phyloP scores from a whole-genome alignment of 2,797 vertebrate genomes.

The Danio choprae region DNA sequence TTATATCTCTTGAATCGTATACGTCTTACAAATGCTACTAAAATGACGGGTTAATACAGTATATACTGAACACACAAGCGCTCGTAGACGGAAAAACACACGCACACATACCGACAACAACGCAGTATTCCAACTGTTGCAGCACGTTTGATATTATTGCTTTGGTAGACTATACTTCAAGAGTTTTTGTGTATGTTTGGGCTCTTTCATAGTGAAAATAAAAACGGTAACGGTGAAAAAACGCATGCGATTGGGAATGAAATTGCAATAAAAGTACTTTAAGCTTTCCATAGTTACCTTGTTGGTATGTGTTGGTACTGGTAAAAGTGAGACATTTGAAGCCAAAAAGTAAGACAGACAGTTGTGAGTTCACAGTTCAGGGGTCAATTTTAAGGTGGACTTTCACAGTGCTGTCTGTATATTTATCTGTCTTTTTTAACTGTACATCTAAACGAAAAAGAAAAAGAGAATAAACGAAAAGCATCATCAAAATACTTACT shows the following conservation, averaged over 20 bases:
- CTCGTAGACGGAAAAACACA: constrained; percentile 44
- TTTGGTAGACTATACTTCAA: constrained; percentile 67
- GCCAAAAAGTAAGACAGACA: constrained; percentile 56
- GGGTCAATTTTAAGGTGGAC: constrained; percentile 77
- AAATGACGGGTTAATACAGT: constrained; percentile 48
- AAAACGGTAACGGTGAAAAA: constrained; percentile 21
- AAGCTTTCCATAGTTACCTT: constrained; percentile 22
- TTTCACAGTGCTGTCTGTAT: constrained; percentile 82
- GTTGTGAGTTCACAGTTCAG: constrained; percentile 76
- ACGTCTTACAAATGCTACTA: constrained; percentile 61
- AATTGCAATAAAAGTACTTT: constrained; percentile 17
- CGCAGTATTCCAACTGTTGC: constrained; percentile 49
- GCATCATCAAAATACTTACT: constrained; percentile 5
- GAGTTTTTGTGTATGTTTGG: constrained; percentile 47
- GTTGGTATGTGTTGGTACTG: constrained; percentile 44
- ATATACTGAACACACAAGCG: constrained; percentile 52
- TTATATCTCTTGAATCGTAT: constrained; percentile 46
- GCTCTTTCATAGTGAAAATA: constrained; percentile 51
- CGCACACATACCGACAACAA: constrained; percentile 13
- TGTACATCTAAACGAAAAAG: constrained; percentile 51
- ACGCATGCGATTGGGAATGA: not conserved
- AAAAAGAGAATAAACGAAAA: constrained; percentile 7
- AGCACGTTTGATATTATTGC: constrained; percentile 76
- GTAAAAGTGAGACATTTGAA: constrained; percentile 42
- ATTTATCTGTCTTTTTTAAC: constrained; percentile 59